phyloP scores from a whole-genome alignment of 2,888 invertebrate species.

The Campopleginae sp. region DNA sequence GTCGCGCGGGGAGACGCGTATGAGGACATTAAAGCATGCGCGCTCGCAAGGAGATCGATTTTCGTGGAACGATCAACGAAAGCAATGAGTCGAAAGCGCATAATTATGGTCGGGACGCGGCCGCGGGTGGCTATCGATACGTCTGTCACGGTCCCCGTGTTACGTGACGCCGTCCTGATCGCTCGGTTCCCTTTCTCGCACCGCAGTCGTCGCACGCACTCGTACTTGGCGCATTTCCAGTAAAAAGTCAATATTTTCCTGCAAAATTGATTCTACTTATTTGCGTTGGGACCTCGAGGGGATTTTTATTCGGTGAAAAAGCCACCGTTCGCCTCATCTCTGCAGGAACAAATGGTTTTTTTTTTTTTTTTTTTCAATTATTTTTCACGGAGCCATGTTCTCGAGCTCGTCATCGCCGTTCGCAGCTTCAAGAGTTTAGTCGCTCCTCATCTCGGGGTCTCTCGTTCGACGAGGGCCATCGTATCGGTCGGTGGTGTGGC shows the following conservation, averaged over 20 bases:
- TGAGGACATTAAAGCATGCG: slow-evolving; percentile 2
- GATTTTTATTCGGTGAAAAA: slow-evolving; percentile 63
- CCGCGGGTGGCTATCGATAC: slow-evolving; percentile 52
- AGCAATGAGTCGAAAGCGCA: slow-evolving; percentile 65
- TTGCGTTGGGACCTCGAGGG: too few species aligned
- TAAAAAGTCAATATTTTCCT: not conserved
- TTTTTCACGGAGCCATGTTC: slow-evolving; percentile 40
- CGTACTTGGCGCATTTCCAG: not conserved
- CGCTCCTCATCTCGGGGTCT: slow-evolving; percentile 21
- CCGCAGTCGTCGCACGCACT: slow-evolving; percentile 27
- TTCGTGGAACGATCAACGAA: slow-evolving; percentile 78
- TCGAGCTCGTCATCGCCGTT: slow-evolving; percentile 61
- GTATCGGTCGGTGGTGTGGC: slow-evolving; percentile 65
- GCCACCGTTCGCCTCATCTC: slow-evolving; percentile 58
- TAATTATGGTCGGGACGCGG: slow-evolving; percentile 53
- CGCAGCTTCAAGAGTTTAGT: slow-evolving; percentile 19
- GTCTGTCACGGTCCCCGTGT: slow-evolving; percentile 36
- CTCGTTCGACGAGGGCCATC: slow-evolving; percentile 39
- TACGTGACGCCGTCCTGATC: not conserved
- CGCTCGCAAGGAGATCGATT: slow-evolving; percentile 70
- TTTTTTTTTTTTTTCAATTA: slow-evolving; percentile 42
- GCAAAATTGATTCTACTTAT: too few species aligned
- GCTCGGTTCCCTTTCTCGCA: not conserved
- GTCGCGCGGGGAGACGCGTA: not conserved
- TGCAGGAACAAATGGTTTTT: slow-evolving; percentile 40